A percentile compares a stretch with the other conserved stretches of the same genome.
These are phyloP conservation scores for Hydrozoanthus tunicans DNA, from an alignment of 64 coral and sea anemone species.

Conservation along the genomic window DNA sequence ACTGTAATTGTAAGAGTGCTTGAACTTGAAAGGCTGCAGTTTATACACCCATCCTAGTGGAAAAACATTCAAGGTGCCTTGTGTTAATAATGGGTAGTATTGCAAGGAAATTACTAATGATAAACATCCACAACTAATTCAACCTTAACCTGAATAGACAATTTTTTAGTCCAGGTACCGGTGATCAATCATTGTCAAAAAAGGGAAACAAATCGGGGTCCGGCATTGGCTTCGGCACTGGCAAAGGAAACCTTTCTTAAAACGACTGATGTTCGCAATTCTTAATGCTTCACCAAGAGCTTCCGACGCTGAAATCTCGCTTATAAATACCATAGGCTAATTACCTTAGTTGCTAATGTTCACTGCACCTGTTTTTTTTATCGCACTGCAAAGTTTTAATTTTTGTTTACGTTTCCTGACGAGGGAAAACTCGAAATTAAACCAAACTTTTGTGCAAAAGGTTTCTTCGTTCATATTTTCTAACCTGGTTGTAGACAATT, in stretches of 20 bases:
- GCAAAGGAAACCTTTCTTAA: not conserved
- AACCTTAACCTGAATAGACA: not conserved
- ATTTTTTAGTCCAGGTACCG: not conserved
- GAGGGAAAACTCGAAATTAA: too few relatives aligned
- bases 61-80: not conserved
- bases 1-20: conserved; percentile 34
- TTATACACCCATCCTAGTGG: conserved; percentile 52
- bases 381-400: too few relatives aligned
- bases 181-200: conserved; percentile 10
- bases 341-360: not conserved
- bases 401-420: too few relatives aligned
- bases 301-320: not conserved
- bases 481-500: too few relatives aligned
- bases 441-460: too few relatives aligned
- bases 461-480: too few relatives aligned
- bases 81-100: not conserved
- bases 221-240: not conserved
- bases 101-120: conserved; percentile 4
- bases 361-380: too few relatives aligned
- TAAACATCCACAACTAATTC: not conserved
- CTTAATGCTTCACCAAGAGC: conserved; percentile 6
- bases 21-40: conserved; percentile 49
- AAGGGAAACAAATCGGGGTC: not conserved
- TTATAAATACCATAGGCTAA: not conserved
- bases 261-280: not conserved